A percentile compares a stretch with the other conserved stretches of the same genome.
These are phyloP conservation scores for Melanotaenia nigrans DNA, from an alignment of 2,797 vertebrate genomes.

Conservation along the genomic window DNA sequence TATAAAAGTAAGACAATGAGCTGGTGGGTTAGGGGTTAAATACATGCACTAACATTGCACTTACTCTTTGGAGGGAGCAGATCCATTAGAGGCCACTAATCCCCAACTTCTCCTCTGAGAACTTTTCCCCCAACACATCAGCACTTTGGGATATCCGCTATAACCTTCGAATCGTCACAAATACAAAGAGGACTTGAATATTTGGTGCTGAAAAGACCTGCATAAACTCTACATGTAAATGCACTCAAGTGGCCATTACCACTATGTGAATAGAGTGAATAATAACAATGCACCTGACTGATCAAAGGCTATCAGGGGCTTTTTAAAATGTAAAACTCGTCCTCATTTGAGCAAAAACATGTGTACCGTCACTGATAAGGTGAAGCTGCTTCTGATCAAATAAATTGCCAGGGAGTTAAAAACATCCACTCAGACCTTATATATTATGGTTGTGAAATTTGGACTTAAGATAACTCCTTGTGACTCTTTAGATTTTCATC, in stretches of 20 bases:
- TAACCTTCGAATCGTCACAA: conserved; percentile 23
- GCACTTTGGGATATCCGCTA: conserved; percentile 15
- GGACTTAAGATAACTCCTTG: neutral
- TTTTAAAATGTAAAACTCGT: conserved; percentile 60
- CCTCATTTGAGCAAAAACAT: neutral
- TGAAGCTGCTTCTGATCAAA: conserved; percentile 19
- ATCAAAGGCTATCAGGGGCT: conserved; percentile 10
- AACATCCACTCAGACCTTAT: neutral
- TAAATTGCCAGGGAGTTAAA: neutral
- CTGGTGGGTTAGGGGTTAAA: too few species aligned
- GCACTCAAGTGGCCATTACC: conserved; percentile 43
- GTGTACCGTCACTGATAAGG: conserved; percentile 17
- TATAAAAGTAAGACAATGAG: neutral
- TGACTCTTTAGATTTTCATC: too few species aligned
- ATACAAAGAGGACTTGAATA: conserved; percentile 34
- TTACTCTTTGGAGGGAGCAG: neutral
- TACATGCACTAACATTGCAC: too few species aligned
- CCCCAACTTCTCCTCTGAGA: neutral
- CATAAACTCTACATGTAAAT: conserved; percentile 60
- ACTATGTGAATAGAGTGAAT: conserved; percentile 42
- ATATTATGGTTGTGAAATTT: neutral
- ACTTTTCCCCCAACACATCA: conserved; percentile 46
- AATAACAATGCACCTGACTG: conserved; percentile 40
- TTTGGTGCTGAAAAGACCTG: conserved; percentile 12
- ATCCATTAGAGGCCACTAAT: neutral